Base-by-base conservation (phyloP, 2,113 vertebrate species). In the Sclerurus mexicanus region DNA sequence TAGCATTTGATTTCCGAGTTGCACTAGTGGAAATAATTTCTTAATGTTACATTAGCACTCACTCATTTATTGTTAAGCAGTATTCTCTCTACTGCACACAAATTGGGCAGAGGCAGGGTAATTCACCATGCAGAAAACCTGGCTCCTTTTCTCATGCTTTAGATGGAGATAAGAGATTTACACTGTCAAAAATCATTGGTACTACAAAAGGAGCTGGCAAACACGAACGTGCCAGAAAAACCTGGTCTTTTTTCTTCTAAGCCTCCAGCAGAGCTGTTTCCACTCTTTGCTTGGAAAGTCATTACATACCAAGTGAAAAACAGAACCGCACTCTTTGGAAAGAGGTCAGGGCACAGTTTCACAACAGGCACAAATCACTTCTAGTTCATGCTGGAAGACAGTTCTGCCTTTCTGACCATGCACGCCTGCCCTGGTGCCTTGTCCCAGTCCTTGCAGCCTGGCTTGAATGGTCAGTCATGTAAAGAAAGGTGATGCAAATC, bases 261-360 rank as follows among this genome's bases (percentile, higher is more conserved):
- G 81, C 56, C 28, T 88, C 64, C 60, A 90, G 59, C 33, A 81
- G 75, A 96, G 68, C 22, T 81, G 52, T 67, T 96, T 93, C 85
- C 39, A 77, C 17, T 89, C n/a, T 83, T 82, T 80, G 33, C 47
- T 59, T 84, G 60, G 33, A 58, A 94, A 90, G 30, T 53, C 46
- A 58, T 85, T 78, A 85, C 4, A 60, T 31, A 71, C 27, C 39
- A 83, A 80, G 59, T 22, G 52, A 92, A 84, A 95, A 94, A 18
- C 60, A 87, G 67, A 87, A 75, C 23, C 9, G 10, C 14, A n/a
- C 59, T 87, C 58, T 66, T 91, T 24, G 63, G 39, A 83, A 90
- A 52, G 44, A 80, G 58, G 67, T 76, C 83, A 90, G 27, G 30
- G 30, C 28, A 87, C 0, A 0, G 42, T 84, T 95, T 89, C 76